Percentiles rank a stretch among this genome's conserved stretches.
Conservation (phyloP, 2,113 vertebrate genomes). For the Stercorarius parasiticus region DNA sequence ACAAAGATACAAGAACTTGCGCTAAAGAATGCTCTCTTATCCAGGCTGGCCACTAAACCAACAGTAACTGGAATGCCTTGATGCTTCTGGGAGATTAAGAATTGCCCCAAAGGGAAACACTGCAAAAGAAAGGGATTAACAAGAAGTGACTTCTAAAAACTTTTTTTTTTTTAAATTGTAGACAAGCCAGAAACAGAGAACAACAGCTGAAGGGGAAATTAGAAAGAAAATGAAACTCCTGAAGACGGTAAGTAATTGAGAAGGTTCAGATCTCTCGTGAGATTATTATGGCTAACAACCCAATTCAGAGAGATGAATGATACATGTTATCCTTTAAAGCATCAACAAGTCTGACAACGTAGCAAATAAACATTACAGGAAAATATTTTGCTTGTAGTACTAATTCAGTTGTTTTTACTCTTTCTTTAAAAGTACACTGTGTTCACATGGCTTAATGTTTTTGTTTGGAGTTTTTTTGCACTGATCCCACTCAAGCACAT, state of each 20-base stretch:
- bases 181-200: conserved; percentile 1
- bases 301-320: not conserved
- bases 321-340: not conserved
- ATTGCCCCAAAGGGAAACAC: not conserved
- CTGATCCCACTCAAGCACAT: not conserved
- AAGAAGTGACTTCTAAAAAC: not conserved
- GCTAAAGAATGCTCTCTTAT: not conserved
- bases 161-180: not conserved
- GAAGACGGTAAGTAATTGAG: not conserved
- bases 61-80: conserved; percentile 27
- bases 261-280: not conserved
- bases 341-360: not conserved
- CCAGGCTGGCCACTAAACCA: not conserved
- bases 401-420: not conserved
- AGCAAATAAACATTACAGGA: not conserved
- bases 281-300: not conserved
- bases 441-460: not conserved
- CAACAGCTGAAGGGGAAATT: conserved; percentile 21
- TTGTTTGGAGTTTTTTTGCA: not conserved
- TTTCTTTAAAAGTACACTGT: not conserved
- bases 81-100: conserved; percentile 30
- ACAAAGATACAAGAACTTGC: not conserved
- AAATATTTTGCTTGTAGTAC: not conserved
- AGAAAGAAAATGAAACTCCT: conserved; percentile 31
- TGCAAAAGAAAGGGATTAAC: conserved; percentile 13